Evolutionary conservation across 2,113 vertebrate species (phyloP).

Genomic region (Circaetus gallicus): DNA sequence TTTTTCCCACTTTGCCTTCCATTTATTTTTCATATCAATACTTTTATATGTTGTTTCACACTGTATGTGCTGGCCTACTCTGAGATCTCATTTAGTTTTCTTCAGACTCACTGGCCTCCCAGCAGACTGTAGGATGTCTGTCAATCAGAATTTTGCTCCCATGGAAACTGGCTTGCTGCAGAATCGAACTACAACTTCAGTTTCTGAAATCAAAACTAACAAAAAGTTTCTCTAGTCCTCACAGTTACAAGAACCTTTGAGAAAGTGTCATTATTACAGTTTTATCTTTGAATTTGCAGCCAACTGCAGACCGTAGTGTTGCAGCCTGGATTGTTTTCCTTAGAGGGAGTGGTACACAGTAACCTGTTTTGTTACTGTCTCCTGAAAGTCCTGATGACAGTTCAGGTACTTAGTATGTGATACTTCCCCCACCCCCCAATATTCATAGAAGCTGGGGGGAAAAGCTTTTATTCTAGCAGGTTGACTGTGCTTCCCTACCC

Average conservation of each 20-base stretch:
- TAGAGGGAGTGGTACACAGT: not conserved
- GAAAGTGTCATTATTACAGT: not conserved
- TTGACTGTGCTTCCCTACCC: not conserved
- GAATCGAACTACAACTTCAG: not conserved
- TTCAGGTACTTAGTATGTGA: not conserved
- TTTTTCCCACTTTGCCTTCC: rapidly evolving
- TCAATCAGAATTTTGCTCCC: not conserved
- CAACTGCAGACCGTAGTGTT: not conserved
- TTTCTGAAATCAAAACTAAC: not conserved
- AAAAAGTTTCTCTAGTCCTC: not conserved
- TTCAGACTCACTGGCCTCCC: not conserved
- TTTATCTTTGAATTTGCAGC: not conserved
- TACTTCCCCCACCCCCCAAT: too few relatives aligned
- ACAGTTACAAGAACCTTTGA: not conserved
- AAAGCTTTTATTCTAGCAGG: not conserved
- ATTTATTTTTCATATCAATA: not conserved
- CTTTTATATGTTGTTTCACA: rapidly evolving
- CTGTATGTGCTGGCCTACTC: not conserved
- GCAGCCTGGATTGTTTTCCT: not conserved
- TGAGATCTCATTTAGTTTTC: not conserved
- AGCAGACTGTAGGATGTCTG: not conserved
- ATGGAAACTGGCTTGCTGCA: not conserved
- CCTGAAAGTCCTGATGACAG: not conserved
- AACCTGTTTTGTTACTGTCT: not conserved
- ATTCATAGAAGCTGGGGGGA: not conserved